Base-by-base conservation (phyloP, 2,113 vertebrate genomes). In the Agelaius tricolor region DNA sequence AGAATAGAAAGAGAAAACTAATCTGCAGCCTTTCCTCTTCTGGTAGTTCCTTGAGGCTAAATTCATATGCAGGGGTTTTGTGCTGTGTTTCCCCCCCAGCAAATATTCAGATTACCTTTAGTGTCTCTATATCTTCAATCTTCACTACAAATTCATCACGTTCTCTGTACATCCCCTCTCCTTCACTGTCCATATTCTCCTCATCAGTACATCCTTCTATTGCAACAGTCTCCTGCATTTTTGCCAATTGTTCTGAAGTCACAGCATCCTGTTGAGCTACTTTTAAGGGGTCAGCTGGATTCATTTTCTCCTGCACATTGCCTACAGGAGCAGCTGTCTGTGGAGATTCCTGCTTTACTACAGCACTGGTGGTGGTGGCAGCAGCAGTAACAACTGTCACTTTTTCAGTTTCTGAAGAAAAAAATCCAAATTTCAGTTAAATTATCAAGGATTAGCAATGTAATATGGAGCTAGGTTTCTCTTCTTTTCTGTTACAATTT, bases 101-200 rank as follows among this genome's bases (percentile, higher is more conserved):
- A 88, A 92, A 72, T n/a, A 81, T 41, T 78, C 10, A 14, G n/a
- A 59, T 97, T 98, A 99, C 99, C 99, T 99, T 99, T 54, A 99
- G 97, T 62, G 87, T 97, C 91, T 99, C 99, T 72, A 99, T 99
- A 79, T 99, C 99, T 98, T 99, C 99, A 86, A 99, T 99, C 97
- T 99, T 99, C 93, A 99, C 99, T 39, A 99, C 99, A 97, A 99
- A 99, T 96, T 99, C 99, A 77, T 99, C 99, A 69, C 99, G 99
- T 87, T 99, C 99, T 87, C 99, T 98, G 97, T 99, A 99, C 98
- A 99, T 99, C 76, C 99, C 99, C 97, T 99, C 99, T 76, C 99
- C 99, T 87, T 99, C 99, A 28, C 99, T 99, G 98, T 99, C 99
- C 3, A 97, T 98, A 39, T 99, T 97, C 87, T 99, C 99, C 72